Base-by-base conservation (phyloP, 2,113 vertebrate species). In the Lophura nycthemera region DNA sequence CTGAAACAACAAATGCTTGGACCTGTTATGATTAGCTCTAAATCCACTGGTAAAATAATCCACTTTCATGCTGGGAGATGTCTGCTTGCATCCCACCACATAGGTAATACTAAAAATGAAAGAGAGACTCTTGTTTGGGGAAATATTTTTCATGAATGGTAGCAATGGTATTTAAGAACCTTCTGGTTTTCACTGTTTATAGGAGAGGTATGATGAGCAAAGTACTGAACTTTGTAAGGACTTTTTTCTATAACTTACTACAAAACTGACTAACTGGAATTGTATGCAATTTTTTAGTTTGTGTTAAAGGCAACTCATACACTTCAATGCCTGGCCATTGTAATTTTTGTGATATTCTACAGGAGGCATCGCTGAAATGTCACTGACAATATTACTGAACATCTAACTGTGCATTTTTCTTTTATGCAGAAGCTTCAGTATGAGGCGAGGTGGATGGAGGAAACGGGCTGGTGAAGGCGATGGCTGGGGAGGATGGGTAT, bases 391-490 rank as follows among this genome's bases (percentile, higher is more conserved):
- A 25, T 25, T 75, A 24, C 69, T 63, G 29, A 79, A 42, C 29
- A 45, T 40, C 24, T 67, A 88, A 86, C 40, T 89, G 97, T 67
- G 75, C 12, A 0, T 93, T 96, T 24, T 93, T 86, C 47, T 95
- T 83, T 60, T 93, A 42, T 60, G 94, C 98, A 98, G 98, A 96
- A 95, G 92, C 94, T 98, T 98, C 99, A 99, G 97, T 96, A 99
- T 99, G 99, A 99, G 98, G 98, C 98, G 98, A 97, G 98, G 99
- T 97, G 99, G 98, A 95, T 99, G 99, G 99, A 98, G 98, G 96
- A 99, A 99, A 97, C 98, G 97, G 98, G 98, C 98, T 96, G 98
- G 78, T 22, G 98, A 98, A 30, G 98, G 97, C 95, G 98, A 99
- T 97, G 99, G 99, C 97, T 99, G 99, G 99, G 98, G 98, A 90